Evolutionary conservation across 2,113 vertebrate genomes (phyloP).

Genomic region (Calyptommatus sinebrachiatus): DNA sequence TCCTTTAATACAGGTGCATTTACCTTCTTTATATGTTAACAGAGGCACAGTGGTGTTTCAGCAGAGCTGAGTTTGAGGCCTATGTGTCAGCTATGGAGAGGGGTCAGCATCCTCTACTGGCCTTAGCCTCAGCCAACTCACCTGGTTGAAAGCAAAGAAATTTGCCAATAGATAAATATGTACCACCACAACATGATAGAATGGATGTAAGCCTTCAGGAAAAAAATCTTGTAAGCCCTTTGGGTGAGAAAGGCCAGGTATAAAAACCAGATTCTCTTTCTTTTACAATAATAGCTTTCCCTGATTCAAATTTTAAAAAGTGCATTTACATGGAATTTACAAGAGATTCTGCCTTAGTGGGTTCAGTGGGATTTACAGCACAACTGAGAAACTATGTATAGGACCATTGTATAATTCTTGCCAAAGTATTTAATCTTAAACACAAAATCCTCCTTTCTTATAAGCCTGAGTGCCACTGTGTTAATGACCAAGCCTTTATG

Average conservation of each 20-base stretch:
- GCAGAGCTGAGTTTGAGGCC: too few relatives aligned
- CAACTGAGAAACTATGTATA: not conserved
- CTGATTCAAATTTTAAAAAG: constrained; percentile 1
- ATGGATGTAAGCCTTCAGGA: too few relatives aligned
- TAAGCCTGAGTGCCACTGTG: not conserved
- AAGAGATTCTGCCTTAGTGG: not conserved
- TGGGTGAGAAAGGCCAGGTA: too few relatives aligned
- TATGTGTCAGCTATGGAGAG: too few relatives aligned
- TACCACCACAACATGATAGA: too few relatives aligned
- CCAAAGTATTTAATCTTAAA: not conserved
- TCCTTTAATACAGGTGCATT: not conserved
- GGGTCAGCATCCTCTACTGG: not conserved
- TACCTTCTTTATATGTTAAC: constrained; percentile 20
- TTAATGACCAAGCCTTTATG: not conserved
- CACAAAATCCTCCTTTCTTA: constrained; percentile 14
- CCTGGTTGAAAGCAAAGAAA: too few relatives aligned
- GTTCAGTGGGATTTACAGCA: not conserved
- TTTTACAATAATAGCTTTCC: constrained; percentile 22
- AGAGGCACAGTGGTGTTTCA: constrained; percentile 16
- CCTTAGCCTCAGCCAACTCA: not conserved
- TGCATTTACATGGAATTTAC: not conserved
- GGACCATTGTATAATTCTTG: constrained; percentile 12
- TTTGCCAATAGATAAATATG: too few relatives aligned
- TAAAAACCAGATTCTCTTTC: not conserved
- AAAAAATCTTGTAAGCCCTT: too few relatives aligned